Conservation (phyloP, 2,113 vertebrate genomes). For the Cairina moschata region DNA sequence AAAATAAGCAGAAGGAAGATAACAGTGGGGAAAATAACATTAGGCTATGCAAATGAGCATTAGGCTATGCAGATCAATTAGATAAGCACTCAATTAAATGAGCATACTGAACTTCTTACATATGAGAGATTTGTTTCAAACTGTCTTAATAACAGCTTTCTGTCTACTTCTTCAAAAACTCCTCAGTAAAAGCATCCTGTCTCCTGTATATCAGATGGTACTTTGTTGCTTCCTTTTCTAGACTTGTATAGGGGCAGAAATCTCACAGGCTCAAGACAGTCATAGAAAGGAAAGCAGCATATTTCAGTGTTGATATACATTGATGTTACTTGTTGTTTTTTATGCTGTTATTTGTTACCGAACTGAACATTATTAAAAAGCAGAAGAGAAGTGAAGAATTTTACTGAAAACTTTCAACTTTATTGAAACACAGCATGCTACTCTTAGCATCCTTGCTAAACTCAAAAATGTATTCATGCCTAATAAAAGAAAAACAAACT, state of each 20-base stretch:
- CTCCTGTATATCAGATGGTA: background rate
- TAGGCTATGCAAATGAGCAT: background rate
- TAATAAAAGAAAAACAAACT: background rate
- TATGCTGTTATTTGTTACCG: background rate
- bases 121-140: background rate
- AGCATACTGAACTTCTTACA: background rate
- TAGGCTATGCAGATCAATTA: background rate
- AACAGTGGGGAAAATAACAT: background rate
- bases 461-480: background rate
- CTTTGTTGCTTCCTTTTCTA: background rate
- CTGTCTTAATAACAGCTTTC: background rate
- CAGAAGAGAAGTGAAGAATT: background rate
- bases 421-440: background rate
- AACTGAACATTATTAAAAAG: background rate
- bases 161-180: background rate
- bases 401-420: background rate
- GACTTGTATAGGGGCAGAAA: background rate
- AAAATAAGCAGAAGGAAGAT: background rate
- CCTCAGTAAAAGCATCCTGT: background rate
- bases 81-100: background rate
- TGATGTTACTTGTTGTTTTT: background rate
- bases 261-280: background rate
- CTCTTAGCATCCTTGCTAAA: background rate
- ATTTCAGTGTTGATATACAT: background rate
- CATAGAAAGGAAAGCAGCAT: background rate